Percentiles rank a stretch among this genome's conserved stretches.
Evolutionary conservation across 2,888 invertebrate genomes (phyloP).

Genomic region (Drosophila siamana): DNA sequence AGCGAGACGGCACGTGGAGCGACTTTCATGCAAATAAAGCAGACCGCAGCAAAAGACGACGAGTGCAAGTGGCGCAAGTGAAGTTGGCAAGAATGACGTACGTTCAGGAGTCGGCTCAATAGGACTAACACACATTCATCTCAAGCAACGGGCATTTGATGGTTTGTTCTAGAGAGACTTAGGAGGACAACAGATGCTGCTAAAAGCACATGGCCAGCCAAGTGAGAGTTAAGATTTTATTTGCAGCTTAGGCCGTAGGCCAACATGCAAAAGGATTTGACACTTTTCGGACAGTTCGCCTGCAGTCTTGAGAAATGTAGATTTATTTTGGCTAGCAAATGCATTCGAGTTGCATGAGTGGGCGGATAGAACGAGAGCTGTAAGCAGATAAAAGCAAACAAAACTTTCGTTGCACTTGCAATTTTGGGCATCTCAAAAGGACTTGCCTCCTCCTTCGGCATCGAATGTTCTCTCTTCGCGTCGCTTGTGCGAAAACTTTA

Average conservation of each 20-base stretch:
- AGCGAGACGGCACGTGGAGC: slow-evolving; percentile 38
- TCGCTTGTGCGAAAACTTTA: slow-evolving; percentile 52
- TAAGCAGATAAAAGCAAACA: slow-evolving; percentile 63
- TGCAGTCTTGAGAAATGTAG: slow-evolving; percentile 43
- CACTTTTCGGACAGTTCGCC: slow-evolving; percentile 63
- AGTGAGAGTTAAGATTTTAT: slow-evolving; percentile 28
- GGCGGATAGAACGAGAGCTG: background rate
- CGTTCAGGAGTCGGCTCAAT: slow-evolving; percentile 31
- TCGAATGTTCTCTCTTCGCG: background rate
- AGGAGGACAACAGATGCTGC: slow-evolving; percentile 36
- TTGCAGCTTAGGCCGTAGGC: slow-evolving; percentile 45
- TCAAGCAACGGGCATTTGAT: slow-evolving; percentile 22
- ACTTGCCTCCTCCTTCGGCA: slow-evolving; percentile 7
- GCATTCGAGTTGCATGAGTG: slow-evolving; percentile 25
- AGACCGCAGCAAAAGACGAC: slow-evolving; percentile 44
- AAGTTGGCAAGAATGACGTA: slow-evolving; percentile 40
- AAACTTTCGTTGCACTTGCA: slow-evolving; percentile 52
- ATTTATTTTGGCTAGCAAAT: slow-evolving; percentile 48
- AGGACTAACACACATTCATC: slow-evolving; percentile 12
- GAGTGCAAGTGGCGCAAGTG: background rate
- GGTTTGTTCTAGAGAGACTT: slow-evolving; percentile 18
- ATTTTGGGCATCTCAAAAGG: slow-evolving; percentile 48
- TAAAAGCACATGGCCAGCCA: slow-evolving; percentile 21
- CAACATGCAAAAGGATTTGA: slow-evolving; percentile 60
- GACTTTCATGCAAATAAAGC: slow-evolving; percentile 56